phyloP scores from a whole-genome alignment of 2,113 vertebrate genomes.

The Leucopternis melanops region DNA sequence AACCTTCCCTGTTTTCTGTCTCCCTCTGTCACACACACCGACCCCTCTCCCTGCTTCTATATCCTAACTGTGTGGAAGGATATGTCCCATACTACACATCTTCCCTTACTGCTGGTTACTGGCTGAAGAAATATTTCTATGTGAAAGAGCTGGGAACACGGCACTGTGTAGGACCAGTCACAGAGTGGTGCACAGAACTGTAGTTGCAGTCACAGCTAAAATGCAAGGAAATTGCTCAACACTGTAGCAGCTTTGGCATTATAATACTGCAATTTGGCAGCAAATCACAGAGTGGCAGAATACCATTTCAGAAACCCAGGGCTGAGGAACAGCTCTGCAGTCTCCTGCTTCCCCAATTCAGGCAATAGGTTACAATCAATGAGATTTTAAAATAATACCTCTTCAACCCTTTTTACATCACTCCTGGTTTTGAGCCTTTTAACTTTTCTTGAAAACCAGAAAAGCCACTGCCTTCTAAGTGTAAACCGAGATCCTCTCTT shows the following conservation, averaged over 20 bases:
- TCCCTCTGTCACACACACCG: background rate
- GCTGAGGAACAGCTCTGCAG: background rate
- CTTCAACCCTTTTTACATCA: background rate
- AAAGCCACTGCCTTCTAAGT: background rate
- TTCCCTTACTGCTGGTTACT: background rate
- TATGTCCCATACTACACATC: background rate
- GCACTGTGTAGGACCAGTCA: background rate
- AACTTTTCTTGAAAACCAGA: background rate
- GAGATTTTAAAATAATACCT: background rate
- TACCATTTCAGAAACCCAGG: background rate
- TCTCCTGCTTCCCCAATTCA: background rate
- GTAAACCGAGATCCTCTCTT: background rate
- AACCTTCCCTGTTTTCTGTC: background rate
- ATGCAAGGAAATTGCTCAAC: background rate
- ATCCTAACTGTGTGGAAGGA: background rate
- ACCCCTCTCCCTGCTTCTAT: rapidly evolving
- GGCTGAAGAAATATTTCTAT: background rate
- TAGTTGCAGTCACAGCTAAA: background rate
- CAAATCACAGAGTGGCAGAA: background rate
- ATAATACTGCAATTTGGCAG: background rate
- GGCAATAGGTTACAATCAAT: too few species aligned
- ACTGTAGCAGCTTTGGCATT: background rate
- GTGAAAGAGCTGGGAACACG: background rate
- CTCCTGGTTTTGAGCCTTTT: background rate
- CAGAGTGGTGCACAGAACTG: background rate